These are phyloP conservation scores for Marronus borbonicus DNA, from an alignment of 2,888 invertebrate genomes.

Conservation along the genomic window DNA sequence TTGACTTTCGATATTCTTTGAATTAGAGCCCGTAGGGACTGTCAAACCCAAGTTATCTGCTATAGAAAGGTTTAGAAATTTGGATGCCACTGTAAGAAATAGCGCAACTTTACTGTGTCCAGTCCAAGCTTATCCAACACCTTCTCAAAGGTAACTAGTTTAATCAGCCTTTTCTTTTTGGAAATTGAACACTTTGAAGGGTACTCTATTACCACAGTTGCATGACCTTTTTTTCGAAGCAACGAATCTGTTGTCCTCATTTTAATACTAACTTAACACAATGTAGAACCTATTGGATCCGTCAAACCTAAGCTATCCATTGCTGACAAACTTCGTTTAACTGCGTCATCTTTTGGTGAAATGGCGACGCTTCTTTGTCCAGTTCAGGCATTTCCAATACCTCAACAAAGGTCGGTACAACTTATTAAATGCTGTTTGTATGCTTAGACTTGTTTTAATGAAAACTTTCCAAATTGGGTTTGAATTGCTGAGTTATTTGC, in stretches of 20 bases:
- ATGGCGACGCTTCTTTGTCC: slow-evolving; percentile 75
- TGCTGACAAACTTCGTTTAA: too few relatives aligned
- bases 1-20: too few relatives aligned
- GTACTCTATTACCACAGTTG: too few relatives aligned
- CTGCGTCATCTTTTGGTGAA: too few relatives aligned
- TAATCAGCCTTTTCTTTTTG: too few relatives aligned
- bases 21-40: slow-evolving; percentile 73
- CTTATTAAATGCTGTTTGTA: neutral
- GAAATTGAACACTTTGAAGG: too few relatives aligned
- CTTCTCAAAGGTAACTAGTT: slow-evolving; percentile 78
- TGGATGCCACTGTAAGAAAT: slow-evolving; percentile 59
- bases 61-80: slow-evolving; percentile 60
- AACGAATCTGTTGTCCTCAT: too few relatives aligned
- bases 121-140: slow-evolving; percentile 84
- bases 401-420: slow-evolving; percentile 53
- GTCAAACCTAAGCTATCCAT: too few relatives aligned
- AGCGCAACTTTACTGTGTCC: slow-evolving; percentile 80
- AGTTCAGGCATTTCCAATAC: slow-evolving; percentile 78
- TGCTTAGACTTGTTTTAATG: neutral
- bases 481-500: neutral
- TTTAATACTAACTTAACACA: too few relatives aligned
- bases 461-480: neutral
- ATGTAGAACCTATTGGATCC: too few relatives aligned
- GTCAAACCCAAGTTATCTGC: slow-evolving; percentile 71
- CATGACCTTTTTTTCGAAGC: too few relatives aligned